Evolutionary conservation across 2,888 invertebrate species (phyloP).

Genomic region (Lordiphosa fenestrarum): DNA sequence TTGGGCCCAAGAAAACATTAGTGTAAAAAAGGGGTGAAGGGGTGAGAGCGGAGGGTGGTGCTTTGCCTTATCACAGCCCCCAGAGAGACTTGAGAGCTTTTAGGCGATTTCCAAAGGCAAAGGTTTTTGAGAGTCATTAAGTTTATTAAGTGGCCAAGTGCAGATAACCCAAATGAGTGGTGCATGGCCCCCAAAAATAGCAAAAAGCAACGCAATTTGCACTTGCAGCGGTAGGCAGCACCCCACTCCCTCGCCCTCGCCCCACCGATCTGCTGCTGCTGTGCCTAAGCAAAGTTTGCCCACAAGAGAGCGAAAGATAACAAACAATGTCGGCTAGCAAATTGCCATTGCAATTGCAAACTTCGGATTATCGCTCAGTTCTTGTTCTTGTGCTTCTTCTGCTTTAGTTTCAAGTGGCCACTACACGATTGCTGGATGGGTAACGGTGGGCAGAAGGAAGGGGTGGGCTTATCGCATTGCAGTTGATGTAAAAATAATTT

Average conservation of each 20-base stretch:
- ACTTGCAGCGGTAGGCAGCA: slow-evolving; percentile 14
- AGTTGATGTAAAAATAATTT: no score
- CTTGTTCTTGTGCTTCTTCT: neutral
- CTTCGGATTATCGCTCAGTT: no score
- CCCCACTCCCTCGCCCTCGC: neutral
- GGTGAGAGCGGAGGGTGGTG: no score
- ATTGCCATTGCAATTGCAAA: slow-evolving; percentile 65
- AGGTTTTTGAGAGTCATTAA: slow-evolving; percentile 64
- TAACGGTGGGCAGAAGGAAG: no score
- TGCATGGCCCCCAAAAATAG: slow-evolving; percentile 59
- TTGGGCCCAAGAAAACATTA: no score
- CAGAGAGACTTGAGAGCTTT: slow-evolving; percentile 40
- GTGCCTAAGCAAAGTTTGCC: slow-evolving; percentile 17
- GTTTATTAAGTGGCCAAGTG: slow-evolving; percentile 65
- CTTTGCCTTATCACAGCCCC: no score
- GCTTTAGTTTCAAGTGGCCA: no score
- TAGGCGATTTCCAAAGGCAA: slow-evolving; percentile 45
- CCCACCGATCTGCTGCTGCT: neutral
- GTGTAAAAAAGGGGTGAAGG: no score
- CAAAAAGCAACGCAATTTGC: slow-evolving; percentile 54
- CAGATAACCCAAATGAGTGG: slow-evolving; percentile 70
- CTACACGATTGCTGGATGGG: no score
- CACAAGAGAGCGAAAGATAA: slow-evolving; percentile 41
- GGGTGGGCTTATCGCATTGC: no score
- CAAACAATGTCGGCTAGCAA: slow-evolving; percentile 58